Evolutionary conservation across 2,888 invertebrate species (phyloP), one percentile per base, ranked within the genome.

Genomic region (Cryptus viduatorius): DNA sequence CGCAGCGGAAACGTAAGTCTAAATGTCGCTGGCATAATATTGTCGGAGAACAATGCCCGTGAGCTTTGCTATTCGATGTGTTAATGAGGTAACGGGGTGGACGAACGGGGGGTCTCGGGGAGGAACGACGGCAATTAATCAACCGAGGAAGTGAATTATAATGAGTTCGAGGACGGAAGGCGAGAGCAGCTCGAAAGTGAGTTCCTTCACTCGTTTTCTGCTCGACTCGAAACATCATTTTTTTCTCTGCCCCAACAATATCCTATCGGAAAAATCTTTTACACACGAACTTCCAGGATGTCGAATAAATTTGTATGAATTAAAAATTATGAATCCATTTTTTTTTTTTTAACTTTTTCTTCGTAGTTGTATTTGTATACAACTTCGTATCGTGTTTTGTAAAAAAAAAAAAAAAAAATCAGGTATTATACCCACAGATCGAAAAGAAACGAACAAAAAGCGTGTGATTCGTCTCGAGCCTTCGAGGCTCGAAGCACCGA

Each of bases 121-220:
- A 46, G 61, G 50, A 79, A 84, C 64, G 85, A 79, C 76, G 79
- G 77, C 89, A 86, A 92, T 91, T 91, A 91, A 91, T 92, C 90
- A 90, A 86, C 48, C 85, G 84, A 87, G 85, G 88, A 90, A 88
- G 89, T 87, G 91, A 89, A 90, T 91, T 89, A 87, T 88, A 89
- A 89, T 87, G 87, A 87, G 87, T 85, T 14, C 61, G 87, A 88
- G 84, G 86, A 84, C 89, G 87, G 90, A 89, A 90, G 87, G 86
- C 87, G 79, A 85, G 72, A 82, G 72, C 79, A 59, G 37, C 76
- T 82, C 79, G 76, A 81, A 31, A 78, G 77, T 77, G 83, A 80
- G 80, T 82, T 84, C 81, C 84, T 84, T 82, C 75, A 79, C 84
- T 82, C 75, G 73, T 65, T 78, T 82, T 78, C 46, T 79, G 65